phyloP scores from a whole-genome alignment of 2,888 invertebrate species.

The Drosophila percnosoma region DNA sequence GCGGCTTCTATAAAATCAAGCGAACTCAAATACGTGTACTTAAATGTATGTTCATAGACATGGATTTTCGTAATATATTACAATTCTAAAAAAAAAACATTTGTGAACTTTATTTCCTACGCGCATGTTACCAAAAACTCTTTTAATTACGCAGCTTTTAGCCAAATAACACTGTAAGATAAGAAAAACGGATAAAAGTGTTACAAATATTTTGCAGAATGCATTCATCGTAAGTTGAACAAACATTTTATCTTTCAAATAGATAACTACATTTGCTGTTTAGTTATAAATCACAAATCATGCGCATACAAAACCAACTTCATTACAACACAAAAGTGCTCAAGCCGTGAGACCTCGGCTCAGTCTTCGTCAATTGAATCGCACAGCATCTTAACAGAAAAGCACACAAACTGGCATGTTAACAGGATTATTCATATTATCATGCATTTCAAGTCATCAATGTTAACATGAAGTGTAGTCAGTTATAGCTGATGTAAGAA shows the following conservation, averaged over 20 bases:
- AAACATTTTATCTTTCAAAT: constrained; percentile 1
- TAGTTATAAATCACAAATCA: background rate
- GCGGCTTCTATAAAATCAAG: background rate
- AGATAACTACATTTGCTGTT: background rate
- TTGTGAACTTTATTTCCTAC: background rate
- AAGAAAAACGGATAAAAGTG: constrained; percentile 3
- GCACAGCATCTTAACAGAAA: background rate
- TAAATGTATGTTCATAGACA: background rate
- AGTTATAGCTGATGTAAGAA: background rate
- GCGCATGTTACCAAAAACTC: constrained; percentile 7
- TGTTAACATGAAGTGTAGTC: background rate
- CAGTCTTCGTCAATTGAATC: too few relatives aligned
- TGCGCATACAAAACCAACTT: too few relatives aligned
- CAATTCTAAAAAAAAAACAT: background rate
- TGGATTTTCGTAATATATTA: constrained; percentile 8
- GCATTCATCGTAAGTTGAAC: constrained; percentile 67
- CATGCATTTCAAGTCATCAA: background rate
- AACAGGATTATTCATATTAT: background rate
- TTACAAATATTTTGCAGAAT: constrained; percentile 38
- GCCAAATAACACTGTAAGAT: constrained; percentile 12
- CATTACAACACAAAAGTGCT: too few relatives aligned
- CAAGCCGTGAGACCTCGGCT: too few relatives aligned
- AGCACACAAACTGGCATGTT: background rate
- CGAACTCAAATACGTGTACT: background rate
- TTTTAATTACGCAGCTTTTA: constrained; percentile 12